A percentile compares a stretch with the other conserved stretches of the same genome.
Evolutionary conservation across 2,888 invertebrate species (phyloP).

Genomic region (Torymus tubicola): DNA sequence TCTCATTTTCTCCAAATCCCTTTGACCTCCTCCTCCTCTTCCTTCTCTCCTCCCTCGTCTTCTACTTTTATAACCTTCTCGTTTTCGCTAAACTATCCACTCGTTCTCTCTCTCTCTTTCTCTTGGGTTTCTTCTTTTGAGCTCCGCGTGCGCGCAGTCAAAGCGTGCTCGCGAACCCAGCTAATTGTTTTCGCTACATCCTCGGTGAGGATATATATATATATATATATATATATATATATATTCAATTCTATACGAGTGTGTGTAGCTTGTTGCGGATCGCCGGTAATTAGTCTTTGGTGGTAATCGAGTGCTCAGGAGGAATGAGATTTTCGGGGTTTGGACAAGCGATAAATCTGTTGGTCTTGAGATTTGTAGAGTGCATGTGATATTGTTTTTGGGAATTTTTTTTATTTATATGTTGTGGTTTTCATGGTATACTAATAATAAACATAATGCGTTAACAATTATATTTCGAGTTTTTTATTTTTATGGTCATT

Average conservation of each 20-base stretch:
- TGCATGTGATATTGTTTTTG: too few species aligned
- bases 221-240: too few species aligned
- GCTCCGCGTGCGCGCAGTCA: conserved; percentile 14
- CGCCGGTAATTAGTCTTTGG: conserved; percentile 30
- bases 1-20: neutral
- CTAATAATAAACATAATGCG: too few species aligned
- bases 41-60: neutral
- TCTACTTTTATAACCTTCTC: neutral
- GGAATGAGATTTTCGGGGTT: conserved; percentile 29
- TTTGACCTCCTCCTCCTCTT: neutral
- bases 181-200: conserved; percentile 51
- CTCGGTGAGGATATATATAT: neutral
- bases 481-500: too few species aligned
- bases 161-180: conserved; percentile 19
- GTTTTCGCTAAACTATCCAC: conserved; percentile 28
- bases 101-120: neutral
- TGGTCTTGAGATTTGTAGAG: neutral
- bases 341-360: conserved; percentile 23
- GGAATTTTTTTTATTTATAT: too few species aligned
- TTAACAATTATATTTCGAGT: too few species aligned
- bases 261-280: conserved; percentile 32
- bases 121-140: conserved; percentile 7
- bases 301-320: too few species aligned
- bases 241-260: conserved; percentile 37
- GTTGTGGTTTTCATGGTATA: too few species aligned